Base-by-base conservation (phyloP, 2,113 vertebrate genomes). In the Coptodon bakossiorum region DNA sequence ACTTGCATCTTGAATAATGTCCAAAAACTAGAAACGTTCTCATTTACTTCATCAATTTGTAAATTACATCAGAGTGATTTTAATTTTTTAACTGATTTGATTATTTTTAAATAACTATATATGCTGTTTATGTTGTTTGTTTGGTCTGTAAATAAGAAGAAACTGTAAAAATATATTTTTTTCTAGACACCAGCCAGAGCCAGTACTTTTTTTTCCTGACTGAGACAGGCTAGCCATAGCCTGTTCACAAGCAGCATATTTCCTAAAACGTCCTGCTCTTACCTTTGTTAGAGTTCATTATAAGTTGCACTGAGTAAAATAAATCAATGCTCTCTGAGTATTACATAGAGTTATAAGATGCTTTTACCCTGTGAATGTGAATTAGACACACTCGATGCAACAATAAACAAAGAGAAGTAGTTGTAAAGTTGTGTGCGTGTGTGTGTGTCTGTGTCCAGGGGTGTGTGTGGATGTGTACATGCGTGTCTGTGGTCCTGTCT, bases 101-200 rank as follows among this genome's bases (percentile, higher is more conserved):
- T 17, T 29, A 5, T 27, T 76, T 27, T 73, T 27, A 17, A 27
- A 66, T 13, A 38, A 13, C 11, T 68, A 13, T 68, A 68, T 68
- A 68, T 40, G 19, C 14, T 76, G 14, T 45, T 45, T 73, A 6
- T 48, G 24, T 2, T 29, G 9, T 7, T 76, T 76, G 14, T 0
- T 29, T 76, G 6, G 6, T 27, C 71, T 76, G 9, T 76, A 73
- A 45, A 38, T 12, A 48, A 31, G 29, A 1, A 78, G 45, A 76
- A 76, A 48, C 24, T 29, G 6, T 48, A 11, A 73, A 34, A 34
- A 19, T 2, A 2, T 10, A 0, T 0, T 0, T 3, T 24, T 16
- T 14, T 45, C 24, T 48, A 0, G 14, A 48, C 43, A 48, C 9
- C 13, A 45, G 38, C 38, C 13, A 17, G 38, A 0, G 22, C 38